Percentiles rank a stretch among this genome's conserved stretches.
These are phyloP conservation scores for Sebastes taczanowskii DNA, from an alignment of 2,797 vertebrate genomes.

Conservation along the genomic window DNA sequence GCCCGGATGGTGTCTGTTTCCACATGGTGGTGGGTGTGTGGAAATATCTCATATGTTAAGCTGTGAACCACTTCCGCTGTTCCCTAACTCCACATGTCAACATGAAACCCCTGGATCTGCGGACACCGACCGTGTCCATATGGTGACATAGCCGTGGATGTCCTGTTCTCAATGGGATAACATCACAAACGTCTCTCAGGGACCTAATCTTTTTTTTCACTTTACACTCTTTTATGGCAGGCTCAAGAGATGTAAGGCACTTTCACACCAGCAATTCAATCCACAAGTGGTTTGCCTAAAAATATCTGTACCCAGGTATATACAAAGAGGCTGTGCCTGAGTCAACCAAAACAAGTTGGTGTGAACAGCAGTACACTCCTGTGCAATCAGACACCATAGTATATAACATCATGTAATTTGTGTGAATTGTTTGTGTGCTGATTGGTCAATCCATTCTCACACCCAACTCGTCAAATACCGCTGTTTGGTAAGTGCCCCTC, in stretches of 20 bases:
- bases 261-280: neutral
- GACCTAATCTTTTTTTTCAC: neutral
- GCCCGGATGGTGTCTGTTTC: constrained; percentile 54
- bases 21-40: constrained; percentile 26
- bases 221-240: neutral
- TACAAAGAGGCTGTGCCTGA: neutral
- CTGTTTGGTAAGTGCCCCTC: too few relatives aligned
- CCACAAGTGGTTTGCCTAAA: neutral
- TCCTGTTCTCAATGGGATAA: neutral
- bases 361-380: neutral
- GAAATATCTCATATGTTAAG: constrained; percentile 38
- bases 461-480: neutral
- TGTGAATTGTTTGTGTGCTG: neutral
- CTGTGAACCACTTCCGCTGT: constrained; percentile 7
- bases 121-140: neutral
- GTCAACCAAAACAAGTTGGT: neutral
- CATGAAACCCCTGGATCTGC: neutral
- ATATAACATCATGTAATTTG: neutral
- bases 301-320: neutral
- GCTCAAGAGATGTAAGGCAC: neutral
- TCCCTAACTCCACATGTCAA: constrained; percentile 9
- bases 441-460: neutral
- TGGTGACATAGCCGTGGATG: neutral
- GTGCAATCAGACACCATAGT: neutral
- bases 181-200: neutral